Conservation (phyloP, 2,113 vertebrate genomes). For the Hepsetus odoe region DNA sequence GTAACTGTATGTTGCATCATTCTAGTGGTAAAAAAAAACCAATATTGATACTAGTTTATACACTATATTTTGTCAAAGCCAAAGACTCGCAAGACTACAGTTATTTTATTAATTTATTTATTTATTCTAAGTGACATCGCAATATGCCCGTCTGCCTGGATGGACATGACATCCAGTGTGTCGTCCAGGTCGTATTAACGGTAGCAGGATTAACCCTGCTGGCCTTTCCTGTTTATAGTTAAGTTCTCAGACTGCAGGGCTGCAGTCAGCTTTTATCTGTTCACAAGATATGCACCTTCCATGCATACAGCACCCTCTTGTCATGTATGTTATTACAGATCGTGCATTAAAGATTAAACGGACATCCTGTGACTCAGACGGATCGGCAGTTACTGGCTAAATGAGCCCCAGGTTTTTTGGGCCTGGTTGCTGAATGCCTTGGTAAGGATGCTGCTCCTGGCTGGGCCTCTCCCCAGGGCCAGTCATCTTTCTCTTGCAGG, state of each 20-base stretch:
- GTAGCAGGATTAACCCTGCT: background rate
- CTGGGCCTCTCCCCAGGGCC: constrained; percentile 34
- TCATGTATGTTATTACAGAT: constrained; percentile 36
- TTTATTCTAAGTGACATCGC: too few relatives aligned
- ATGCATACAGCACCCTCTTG: background rate
- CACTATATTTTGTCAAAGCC: too few relatives aligned
- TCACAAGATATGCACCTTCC: background rate
- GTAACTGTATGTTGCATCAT: too few relatives aligned
- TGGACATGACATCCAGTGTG: too few relatives aligned
- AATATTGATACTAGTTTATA: too few relatives aligned
- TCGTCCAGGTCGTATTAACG: background rate
- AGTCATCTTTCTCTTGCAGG: constrained; percentile 23
- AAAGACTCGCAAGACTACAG: too few relatives aligned
- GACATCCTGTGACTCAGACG: constrained; percentile 39
- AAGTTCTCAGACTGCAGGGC: background rate
- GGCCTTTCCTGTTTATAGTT: background rate
- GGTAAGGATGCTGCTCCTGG: constrained; percentile 43
- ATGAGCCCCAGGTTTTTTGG: constrained; percentile 47
- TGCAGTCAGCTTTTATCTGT: constrained; percentile 8
- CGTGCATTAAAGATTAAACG: constrained; percentile 8
- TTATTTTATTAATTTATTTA: too few relatives aligned
- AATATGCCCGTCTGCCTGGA: too few relatives aligned
- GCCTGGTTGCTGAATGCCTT: constrained; percentile 29
- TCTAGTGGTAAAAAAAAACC: too few relatives aligned
- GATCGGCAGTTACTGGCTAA: constrained; percentile 43